These are phyloP conservation scores for Lasioglossum pauxillum DNA, from an alignment of 2,888 invertebrate species.

Conservation along the genomic window DNA sequence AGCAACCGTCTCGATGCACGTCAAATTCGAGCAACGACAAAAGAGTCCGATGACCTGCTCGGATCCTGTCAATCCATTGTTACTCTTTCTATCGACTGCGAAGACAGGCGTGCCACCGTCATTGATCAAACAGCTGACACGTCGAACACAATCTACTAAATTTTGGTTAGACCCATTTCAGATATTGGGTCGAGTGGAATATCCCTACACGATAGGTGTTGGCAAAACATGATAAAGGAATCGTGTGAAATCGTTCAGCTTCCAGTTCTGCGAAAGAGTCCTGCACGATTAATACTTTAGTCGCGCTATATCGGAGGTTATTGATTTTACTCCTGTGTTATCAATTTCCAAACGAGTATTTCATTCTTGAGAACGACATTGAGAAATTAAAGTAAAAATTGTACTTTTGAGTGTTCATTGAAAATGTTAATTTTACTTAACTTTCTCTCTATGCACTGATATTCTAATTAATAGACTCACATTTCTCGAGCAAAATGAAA, in stretches of 20 bases:
- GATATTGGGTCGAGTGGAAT: neutral
- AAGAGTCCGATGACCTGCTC: neutral
- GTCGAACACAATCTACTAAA: neutral
- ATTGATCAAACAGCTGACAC: neutral
- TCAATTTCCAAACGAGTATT: no score
- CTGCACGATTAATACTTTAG: neutral
- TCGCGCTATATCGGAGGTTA: no score
- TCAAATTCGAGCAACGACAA: conserved; percentile 9
- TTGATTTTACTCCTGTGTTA: neutral
- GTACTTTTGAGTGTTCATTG: no score
- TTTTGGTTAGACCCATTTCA: neutral
- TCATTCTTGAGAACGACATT: no score
- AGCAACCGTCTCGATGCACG: neutral
- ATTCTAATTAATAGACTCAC: no score
- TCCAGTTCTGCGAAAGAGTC: neutral
- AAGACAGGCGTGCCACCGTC: neutral
- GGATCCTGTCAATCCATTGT: neutral
- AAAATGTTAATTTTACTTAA: no score
- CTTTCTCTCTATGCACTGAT: no score
- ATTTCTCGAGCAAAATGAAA: no score
- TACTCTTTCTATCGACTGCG: neutral
- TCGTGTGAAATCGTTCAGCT: neutral
- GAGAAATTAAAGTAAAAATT: no score
- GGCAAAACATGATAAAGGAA: neutral
- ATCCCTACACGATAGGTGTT: neutral